phyloP scores from a whole-genome alignment of 2,113 vertebrate species.

The Callopanchax toddi region DNA sequence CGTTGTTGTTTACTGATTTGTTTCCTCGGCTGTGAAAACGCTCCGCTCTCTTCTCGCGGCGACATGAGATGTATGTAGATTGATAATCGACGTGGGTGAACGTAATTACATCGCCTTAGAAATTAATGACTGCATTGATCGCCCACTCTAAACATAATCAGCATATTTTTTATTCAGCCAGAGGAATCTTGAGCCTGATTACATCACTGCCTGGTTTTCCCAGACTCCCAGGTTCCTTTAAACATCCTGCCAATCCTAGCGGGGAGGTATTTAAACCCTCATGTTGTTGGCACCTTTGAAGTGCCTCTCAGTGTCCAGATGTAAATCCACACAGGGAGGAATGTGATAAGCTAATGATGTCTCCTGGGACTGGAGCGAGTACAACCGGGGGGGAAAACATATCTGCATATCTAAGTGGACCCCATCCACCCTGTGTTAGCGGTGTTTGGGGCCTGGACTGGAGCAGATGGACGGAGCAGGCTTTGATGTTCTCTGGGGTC shows the following conservation, averaged over 20 bases:
- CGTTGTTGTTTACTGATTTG: slow-evolving; percentile 19
- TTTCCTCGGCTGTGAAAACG: slow-evolving; percentile 34
- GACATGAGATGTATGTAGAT: slow-evolving; percentile 51
- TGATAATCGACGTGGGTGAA: slow-evolving; percentile 55
- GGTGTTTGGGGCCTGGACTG: slow-evolving; percentile 23
- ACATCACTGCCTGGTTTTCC: slow-evolving; percentile 28
- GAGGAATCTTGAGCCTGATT: slow-evolving; percentile 28
- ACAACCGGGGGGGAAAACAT: slow-evolving; percentile 56
- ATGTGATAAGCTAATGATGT: slow-evolving; percentile 77
- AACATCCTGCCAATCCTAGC: slow-evolving; percentile 36
- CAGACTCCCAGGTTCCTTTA: slow-evolving; percentile 14
- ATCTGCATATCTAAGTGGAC: slow-evolving; percentile 61
- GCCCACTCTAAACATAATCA: slow-evolving; percentile 50
- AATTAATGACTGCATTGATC: slow-evolving; percentile 72
- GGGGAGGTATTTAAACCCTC: slow-evolving; percentile 37
- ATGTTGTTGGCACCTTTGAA: slow-evolving; percentile 69
- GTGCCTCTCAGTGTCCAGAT: slow-evolving; percentile 63
- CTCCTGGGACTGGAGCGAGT: slow-evolving; percentile 40
- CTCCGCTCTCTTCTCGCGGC: slow-evolving; percentile 14
- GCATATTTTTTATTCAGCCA: slow-evolving; percentile 49
- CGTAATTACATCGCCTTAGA: slow-evolving; percentile 60
- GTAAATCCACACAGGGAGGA: slow-evolving; percentile 59
- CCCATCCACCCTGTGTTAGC: slow-evolving; percentile 14
- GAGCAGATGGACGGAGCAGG: slow-evolving; percentile 51
- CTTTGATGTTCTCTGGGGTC: slow-evolving; percentile 69